Evolutionary conservation across 1,140 invertebrate genomes (phyloP).

Genomic region (Druon quercuslanigerum): DNA sequence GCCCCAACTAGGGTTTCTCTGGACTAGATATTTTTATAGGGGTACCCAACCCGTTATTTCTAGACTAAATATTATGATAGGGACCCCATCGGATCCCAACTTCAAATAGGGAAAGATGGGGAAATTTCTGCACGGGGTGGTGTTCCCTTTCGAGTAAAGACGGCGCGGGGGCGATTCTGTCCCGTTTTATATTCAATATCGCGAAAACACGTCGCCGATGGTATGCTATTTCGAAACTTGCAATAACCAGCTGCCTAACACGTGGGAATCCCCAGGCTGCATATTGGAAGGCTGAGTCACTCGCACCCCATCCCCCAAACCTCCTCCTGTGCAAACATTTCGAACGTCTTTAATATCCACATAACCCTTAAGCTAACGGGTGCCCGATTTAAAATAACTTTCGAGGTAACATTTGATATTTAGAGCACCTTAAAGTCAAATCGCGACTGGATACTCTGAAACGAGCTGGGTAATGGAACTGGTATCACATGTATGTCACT

Average conservation of each 20-base stretch:
- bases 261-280: background rate
- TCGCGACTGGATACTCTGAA: background rate
- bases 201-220: constrained; percentile 58
- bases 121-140: too few species aligned
- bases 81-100: too few species aligned
- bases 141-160: background rate
- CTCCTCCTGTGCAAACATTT: constrained; percentile 46
- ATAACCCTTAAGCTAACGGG: constrained; percentile 21
- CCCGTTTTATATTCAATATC: constrained; percentile 59
- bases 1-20: too few species aligned
- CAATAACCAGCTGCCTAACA: constrained; percentile 42
- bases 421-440: background rate
- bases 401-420: background rate
- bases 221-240: constrained; percentile 60
- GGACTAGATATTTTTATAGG: too few species aligned
- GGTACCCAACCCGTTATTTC: too few species aligned
- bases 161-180: background rate
- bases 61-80: too few species aligned
- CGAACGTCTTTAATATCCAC: constrained; percentile 58
- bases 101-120: too few species aligned
- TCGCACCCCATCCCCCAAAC: background rate
- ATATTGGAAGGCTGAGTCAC: constrained; percentile 27
- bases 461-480: background rate
- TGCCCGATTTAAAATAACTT: constrained; percentile 2
- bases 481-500: background rate